Evolutionary conservation across 2,113 vertebrate genomes (phyloP).

Genomic region (Cryptomyrus ogoouensis): DNA sequence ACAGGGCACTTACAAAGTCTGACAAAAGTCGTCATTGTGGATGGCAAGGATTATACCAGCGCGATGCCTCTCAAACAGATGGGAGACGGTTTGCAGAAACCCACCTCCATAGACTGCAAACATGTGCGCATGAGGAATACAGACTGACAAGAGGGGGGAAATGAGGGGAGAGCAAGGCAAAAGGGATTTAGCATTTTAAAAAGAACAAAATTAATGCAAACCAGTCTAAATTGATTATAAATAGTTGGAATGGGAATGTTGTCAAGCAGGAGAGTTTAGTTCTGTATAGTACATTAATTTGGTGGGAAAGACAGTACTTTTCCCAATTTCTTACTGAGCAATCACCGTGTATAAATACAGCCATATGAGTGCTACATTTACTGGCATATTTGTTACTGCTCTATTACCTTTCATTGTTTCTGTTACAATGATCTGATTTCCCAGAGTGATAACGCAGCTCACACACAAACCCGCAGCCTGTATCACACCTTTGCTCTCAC

Average conservation of each 20-base stretch:
- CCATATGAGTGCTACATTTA: background rate
- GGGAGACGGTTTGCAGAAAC: background rate
- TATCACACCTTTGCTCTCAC: constrained; percentile 27
- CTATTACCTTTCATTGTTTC: background rate
- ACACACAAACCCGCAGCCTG: background rate
- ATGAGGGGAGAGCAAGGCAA: constrained; percentile 54
- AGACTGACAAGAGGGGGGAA: constrained; percentile 63
- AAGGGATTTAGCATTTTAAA: background rate
- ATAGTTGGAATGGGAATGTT: background rate
- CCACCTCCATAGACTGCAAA: background rate
- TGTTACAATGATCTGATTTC: background rate
- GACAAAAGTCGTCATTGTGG: background rate
- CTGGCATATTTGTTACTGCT: background rate
- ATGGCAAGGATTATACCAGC: background rate
- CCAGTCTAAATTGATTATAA: background rate
- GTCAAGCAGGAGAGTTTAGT: background rate
- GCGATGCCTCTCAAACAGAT: background rate
- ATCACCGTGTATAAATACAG: background rate
- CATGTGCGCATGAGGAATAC: constrained; percentile 59
- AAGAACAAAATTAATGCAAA: background rate
- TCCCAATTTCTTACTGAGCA: background rate
- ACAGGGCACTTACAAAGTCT: background rate
- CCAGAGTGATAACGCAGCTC: background rate
- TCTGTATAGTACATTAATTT: background rate
- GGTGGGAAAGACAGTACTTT: background rate